phyloP scores from a whole-genome alignment of 2,888 invertebrate genomes.

The Arrhopalites spinosus region DNA sequence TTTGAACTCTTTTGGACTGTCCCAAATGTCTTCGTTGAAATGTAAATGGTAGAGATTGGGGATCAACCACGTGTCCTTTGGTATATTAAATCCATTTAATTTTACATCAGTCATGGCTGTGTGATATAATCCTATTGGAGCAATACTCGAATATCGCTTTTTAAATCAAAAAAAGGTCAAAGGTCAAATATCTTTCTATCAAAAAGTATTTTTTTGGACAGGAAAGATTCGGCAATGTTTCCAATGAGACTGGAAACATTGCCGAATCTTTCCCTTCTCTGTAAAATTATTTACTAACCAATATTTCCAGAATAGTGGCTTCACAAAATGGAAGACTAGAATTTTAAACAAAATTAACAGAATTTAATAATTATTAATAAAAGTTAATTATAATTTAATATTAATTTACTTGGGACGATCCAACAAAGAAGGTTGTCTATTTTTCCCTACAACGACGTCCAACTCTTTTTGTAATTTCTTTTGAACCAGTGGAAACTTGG shows the following conservation, averaged over 20 bases:
- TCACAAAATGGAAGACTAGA: neutral
- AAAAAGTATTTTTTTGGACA: too few species aligned
- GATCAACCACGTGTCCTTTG: neutral
- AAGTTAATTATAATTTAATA: too few species aligned
- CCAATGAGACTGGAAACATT: too few species aligned
- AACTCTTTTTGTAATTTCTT: slow-evolving; percentile 15
- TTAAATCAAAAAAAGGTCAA: too few species aligned
- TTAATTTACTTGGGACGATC: slow-evolving; percentile 17
- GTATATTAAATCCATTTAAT: neutral
- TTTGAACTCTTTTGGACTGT: neutral
- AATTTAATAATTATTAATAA: too few species aligned
- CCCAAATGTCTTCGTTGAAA: neutral
- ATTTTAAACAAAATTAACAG: too few species aligned
- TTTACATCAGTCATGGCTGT: neutral
- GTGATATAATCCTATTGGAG: neutral
- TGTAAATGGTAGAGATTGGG: neutral
- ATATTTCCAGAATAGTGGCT: neutral
- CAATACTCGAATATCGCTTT: neutral
- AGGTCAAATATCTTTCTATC: too few species aligned
- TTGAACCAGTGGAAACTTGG: slow-evolving; percentile 2
- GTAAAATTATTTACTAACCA: too few species aligned
- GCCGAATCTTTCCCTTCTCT: too few species aligned
- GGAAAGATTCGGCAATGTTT: too few species aligned
- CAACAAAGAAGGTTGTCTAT: neutral
- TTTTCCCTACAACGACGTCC: slow-evolving; percentile 12